Evolutionary conservation across 2,888 invertebrate genomes (phyloP), one percentile per base, ranked within the genome.

Genomic region (Tiliacea aurago): DNA sequence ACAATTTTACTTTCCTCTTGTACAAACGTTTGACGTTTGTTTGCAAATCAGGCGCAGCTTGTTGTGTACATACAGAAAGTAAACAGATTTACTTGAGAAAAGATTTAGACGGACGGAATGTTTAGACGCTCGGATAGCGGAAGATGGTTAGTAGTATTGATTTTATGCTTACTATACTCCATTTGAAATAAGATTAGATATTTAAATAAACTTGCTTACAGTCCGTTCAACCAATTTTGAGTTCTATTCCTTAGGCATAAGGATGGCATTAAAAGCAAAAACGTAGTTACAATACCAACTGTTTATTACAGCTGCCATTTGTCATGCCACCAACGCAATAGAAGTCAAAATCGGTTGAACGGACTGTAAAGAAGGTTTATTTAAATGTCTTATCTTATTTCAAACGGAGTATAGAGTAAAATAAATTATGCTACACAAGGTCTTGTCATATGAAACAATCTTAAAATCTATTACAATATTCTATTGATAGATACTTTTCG

Each of bases 1-100:
- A 78, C 61, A 18, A 62, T 78, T 72, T 82, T 62, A 61, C 67
- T 83, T 73, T 73, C 70, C 45, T 73, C 55, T 55, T 73, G 64
- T 64, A 43, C 64, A 78, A 79, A 81, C 18, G 37, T 79, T 64
- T 73, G 62, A 59, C 73, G 64, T 76, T 56, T 79, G 47, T 73
- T 64, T 67, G 53, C 66, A 78, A 80, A 80, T 80, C 83, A 78
- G 73, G 66, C 83, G 55, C 83, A 82, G 64, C 55, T 61, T 82
- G 51, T 68, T 68, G 78, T 71, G 55, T 67, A 67, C 77, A 82
- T 53, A 83, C 62, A 69, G 28, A 66, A 41, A 53, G 68, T 65
- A 23, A 69, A 80, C 64, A 66, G 43, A 72, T 73, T 83, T 63
- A 70, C 73, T 51, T 62, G 43, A 23, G 47, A 62, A 72, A 78